Base-by-base conservation (phyloP, 2,888 invertebrate species). In the Agapetus fuscipes region DNA sequence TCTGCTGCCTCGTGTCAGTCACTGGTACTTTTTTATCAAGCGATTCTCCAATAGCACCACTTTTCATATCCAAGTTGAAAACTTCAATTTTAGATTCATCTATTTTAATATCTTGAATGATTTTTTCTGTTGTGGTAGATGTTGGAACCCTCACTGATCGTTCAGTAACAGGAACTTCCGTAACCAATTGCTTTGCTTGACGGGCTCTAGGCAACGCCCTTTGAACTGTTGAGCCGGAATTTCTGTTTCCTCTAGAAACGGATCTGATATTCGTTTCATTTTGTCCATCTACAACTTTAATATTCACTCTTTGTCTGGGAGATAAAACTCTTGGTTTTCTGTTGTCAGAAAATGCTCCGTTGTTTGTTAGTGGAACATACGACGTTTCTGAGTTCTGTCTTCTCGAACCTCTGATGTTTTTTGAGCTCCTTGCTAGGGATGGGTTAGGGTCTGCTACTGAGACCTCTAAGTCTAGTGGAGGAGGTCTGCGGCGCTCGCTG, bases 81-180 rank as follows among this genome's bases (percentile, higher is more conserved):
- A 56, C 49, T 57, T 62, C 62, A 34, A 56, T 51, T 54, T 58
- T 64, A 30, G 51, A 57, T 40, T 62, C 60, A 26, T 60, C 59
- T 9, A 56, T 52, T 25, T 41, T 50, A 7, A 55, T 54, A 38
- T 57, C 55, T 41, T 55, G 53, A 34, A 52, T 37, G 49, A n/a
- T 56, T 57, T 38, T 51, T 34, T 50, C 40, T 51, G 51, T 45
- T 25, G 55, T 52, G n/a, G 57, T 43, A n/a, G 60, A 61, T 53
- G 53, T 58, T 33, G 46, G 55, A 33, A 52, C 43, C 45, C 54
- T 51, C 39, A 14, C 24, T 14, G 52, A 55, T 40, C 55, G 52
- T 47, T 55, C 56, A 43, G 49, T 52, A 13, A 16, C 12, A 12
- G 20, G 5, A n/a, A 4, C 16, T 11, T 16, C 12, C 13, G 28